Conservation (phyloP, 1,140 invertebrate species). For the Caerostris darwini region DNA sequence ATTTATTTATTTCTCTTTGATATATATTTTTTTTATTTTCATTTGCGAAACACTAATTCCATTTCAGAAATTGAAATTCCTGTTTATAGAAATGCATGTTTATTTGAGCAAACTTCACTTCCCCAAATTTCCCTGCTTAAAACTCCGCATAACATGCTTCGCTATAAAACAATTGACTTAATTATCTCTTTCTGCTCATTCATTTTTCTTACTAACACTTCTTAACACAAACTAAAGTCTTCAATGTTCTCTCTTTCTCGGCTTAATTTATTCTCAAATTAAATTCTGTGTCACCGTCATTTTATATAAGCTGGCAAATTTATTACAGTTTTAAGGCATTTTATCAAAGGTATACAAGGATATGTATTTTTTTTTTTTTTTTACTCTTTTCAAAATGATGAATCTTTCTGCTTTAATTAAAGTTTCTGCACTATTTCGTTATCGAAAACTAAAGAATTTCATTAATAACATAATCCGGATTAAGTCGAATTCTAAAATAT, state of each 20-base stretch:
- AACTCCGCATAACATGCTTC: background rate
- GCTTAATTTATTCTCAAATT: background rate
- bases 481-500: background rate
- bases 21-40: no score
- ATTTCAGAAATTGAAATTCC: no score
- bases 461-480: conserved; percentile 64
- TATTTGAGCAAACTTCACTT: no score
- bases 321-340: background rate
- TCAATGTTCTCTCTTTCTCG: background rate
- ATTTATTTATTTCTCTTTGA: no score
- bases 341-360: background rate
- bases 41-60: no score
- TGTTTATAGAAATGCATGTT: no score
- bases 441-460: conserved; percentile 34
- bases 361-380: background rate
- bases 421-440: background rate
- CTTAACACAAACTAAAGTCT: background rate
- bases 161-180: background rate
- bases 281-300: background rate
- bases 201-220: background rate
- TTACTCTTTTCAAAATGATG: background rate
- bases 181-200: background rate
- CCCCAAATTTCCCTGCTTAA: background rate
- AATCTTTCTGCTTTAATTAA: conserved; percentile 42
- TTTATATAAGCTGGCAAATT: background rate